Conservation (phyloP, 2,797 vertebrate species). For the Limnodromus scolopaceus region DNA sequence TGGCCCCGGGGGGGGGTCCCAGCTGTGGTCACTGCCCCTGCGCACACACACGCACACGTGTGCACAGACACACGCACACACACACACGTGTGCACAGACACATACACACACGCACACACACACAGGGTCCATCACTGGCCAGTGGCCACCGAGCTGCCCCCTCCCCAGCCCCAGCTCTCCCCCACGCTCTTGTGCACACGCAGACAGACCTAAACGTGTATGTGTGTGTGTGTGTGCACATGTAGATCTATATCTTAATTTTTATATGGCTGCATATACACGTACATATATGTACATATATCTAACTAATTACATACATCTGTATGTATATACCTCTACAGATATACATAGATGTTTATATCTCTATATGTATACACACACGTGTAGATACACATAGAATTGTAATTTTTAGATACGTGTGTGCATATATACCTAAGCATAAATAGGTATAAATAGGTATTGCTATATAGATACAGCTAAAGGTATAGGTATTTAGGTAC, state of each 20-base stretch:
- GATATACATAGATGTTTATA: too few relatives aligned
- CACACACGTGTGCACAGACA: too few relatives aligned
- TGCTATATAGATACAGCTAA: background rate
- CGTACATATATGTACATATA: fast-evolving
- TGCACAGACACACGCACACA: fast-evolving
- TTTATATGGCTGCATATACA: background rate
- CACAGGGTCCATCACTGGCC: background rate
- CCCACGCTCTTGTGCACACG: too few relatives aligned
- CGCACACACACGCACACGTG: too few relatives aligned
- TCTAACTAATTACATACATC: too few relatives aligned
- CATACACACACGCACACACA: too few relatives aligned
- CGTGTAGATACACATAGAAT: fast-evolving
- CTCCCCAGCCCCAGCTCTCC: background rate
- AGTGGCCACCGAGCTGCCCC: background rate
- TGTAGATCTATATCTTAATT: too few relatives aligned
- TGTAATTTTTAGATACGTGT: background rate
- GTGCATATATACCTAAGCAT: background rate
- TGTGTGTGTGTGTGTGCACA: fast-evolving
- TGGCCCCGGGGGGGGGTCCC: background rate
- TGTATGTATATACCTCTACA: too few relatives aligned
- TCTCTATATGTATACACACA: fast-evolving
- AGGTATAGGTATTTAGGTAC: background rate
- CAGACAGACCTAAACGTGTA: background rate
- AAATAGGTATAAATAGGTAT: background rate
- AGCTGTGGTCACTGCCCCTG: fast-evolving